Base-by-base conservation (phyloP, 2,113 vertebrate species). In the Speoplatyrhinus poulsoni region DNA sequence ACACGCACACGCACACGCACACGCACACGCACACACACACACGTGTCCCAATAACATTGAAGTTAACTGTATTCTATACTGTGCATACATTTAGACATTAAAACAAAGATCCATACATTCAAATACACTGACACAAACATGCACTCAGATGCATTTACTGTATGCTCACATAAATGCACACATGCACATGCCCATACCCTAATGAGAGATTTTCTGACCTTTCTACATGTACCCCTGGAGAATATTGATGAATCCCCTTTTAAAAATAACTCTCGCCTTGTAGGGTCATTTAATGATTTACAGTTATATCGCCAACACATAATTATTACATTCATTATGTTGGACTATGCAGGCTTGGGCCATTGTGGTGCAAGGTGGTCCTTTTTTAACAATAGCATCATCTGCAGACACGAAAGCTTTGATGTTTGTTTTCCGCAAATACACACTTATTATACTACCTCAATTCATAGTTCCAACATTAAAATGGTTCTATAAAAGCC, bases 201-300 rank as follows among this genome's bases (percentile, higher is more conserved):
- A 92, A 91, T 91, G 88, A 92, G 85, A 88, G 69, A 87, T 84
- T 85, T 84, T 88, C 78, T 89, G 89, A 92, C 90, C 92, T 92
- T 91, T 93, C 82, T 83, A 76, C 55, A 60, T 78, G 70, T 79
- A 86, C 86, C 92, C 85, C 88, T 80, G 75, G 89, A 92, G 90
- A 91, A 91, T 90, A 91, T 90, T 90, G 89, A 92, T 93, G 87
- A 90, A 92, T 91, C 82, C 85, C 76, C 76, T 76, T 91, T 91
- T 91, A 91, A 91, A 92, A 91, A 92, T 91, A 92, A 91, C 89
- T 91, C 87, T 84, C 63, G 80, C 76, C 83, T 87, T 86, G 80
- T 88, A 86, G 87, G 86, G 88, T 90, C 87, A 90, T 89, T 91
- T 85, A 87, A 87, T 92, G 88, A 92, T 92, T 90, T 89, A 92